phyloP scores from a whole-genome alignment of 2,113 vertebrate species.

The Tupaia tana region DNA sequence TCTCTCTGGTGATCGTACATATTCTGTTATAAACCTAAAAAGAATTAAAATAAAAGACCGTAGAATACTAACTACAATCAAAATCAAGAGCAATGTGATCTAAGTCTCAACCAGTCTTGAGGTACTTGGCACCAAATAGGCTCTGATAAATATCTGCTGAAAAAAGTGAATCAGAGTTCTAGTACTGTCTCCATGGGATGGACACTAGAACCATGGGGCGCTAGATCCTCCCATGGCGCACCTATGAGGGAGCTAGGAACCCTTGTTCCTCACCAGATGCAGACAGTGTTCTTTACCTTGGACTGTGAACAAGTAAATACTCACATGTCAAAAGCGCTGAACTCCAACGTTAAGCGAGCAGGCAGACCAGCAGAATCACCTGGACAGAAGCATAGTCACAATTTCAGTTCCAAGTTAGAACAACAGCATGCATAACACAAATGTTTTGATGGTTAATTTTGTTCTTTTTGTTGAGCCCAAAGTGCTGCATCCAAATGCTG shows the following conservation, averaged over 20 bases:
- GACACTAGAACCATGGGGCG: background rate
- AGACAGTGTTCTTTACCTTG: background rate
- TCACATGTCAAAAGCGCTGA: constrained; percentile 98
- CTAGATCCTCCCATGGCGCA: background rate
- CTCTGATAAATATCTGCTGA: background rate
- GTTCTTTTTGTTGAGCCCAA: constrained; percentile 3
- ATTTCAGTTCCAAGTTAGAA: constrained; percentile 6
- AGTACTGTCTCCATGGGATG: background rate
- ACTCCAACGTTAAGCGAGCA: constrained; percentile 96
- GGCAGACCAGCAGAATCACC: constrained; percentile 95
- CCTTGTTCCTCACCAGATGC: background rate
- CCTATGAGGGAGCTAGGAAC: background rate
- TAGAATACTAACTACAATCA: constrained; percentile 29
- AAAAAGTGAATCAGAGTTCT: background rate
- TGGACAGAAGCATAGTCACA: constrained; percentile 82
- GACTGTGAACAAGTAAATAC: constrained; percentile 78
- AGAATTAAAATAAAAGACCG: background rate
- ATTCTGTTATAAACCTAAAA: too few species aligned
- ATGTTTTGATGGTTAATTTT: background rate
- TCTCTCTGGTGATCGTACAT: too few species aligned
- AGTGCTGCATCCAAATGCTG: background rate
- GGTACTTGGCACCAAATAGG: background rate
- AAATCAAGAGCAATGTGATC: background rate
- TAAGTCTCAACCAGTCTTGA: background rate
- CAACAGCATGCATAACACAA: background rate